Evolutionary conservation across 2,113 vertebrate genomes (phyloP), one percentile per base, ranked within the genome.

Genomic region (Cochlearius cochlearius): DNA sequence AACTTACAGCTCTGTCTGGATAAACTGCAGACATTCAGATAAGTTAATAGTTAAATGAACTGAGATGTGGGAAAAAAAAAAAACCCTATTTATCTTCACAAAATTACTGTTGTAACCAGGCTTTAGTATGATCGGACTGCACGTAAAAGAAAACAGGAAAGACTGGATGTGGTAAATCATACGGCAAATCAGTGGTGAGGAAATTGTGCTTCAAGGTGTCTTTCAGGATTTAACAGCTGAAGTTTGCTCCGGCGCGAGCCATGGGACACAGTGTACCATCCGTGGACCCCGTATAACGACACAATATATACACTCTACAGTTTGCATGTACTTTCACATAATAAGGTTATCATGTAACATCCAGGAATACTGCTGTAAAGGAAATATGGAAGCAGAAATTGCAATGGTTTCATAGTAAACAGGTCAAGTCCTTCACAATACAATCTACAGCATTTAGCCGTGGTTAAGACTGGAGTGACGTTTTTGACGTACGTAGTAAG

Each of bases 131-230:
- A 88, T 88, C 95, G 96, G 95, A 93, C 91, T 85, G 79, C 84
- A 63, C 56, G 25, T 75, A 69, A 82, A 94, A 96, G 81, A 91
- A 92, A 74, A 87, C 78, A 85, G 93, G 80, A 77, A 92, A 86
- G 68, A 55, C 87, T 78, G 90, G 96, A 91, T 94, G 84, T 92
- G 93, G 89, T 88, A 97, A 92, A 95, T 94, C 92, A 90, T 73
- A 93, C 95, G 96, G 94, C 86, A 94, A 90, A 91, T 94, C 80
- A 96, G 91, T 41, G 10, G 87, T 95, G 90, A 91, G 96, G 91
- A 98, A 95, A 88, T 98, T 99, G 98, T 99, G 98, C 98, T 98
- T 98, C 97, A 96, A 97, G 92, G 94, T 80, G 94, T 94, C 90
- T 94, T 94, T 96, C 95, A 92, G 96, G 97, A 96, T 96, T 95